Evolutionary conservation across 2,888 invertebrate genomes (phyloP).

Genomic region (Cancer borealis): DNA sequence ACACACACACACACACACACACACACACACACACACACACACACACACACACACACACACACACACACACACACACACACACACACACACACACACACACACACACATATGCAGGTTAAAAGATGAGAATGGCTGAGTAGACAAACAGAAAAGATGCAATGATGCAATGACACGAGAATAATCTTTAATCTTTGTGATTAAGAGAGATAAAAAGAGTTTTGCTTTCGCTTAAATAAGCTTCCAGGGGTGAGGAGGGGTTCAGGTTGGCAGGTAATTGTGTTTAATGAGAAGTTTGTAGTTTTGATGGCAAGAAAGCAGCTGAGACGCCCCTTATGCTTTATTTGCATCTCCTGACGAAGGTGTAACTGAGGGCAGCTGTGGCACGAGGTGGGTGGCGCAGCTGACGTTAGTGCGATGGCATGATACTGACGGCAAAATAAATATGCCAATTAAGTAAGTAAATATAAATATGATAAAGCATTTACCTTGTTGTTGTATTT

Average conservation of each 20-base stretch:
- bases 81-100: not conserved
- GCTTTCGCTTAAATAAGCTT: not conserved
- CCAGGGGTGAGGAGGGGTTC: not conserved
- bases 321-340: not conserved
- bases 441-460: conserved; percentile 17
- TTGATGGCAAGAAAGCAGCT: not conserved
- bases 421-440: not conserved
- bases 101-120: not conserved
- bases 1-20: conserved; percentile 32
- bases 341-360: not conserved
- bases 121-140: not conserved
- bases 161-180: not conserved
- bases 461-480: not conserved
- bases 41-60: conserved; percentile 21
- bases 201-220: not conserved
- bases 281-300: not conserved
- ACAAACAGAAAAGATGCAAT: not conserved
- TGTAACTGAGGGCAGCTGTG: not conserved
- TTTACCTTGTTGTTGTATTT: not conserved
- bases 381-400: not conserved
- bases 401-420: not conserved
- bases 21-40: conserved; percentile 32
- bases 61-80: not conserved
- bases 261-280: not conserved
- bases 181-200: not conserved